A percentile compares a stretch with the other conserved stretches of the same genome.
phyloP scores from a whole-genome alignment of 2,113 vertebrate genomes.

The Charadrius vociferus region DNA sequence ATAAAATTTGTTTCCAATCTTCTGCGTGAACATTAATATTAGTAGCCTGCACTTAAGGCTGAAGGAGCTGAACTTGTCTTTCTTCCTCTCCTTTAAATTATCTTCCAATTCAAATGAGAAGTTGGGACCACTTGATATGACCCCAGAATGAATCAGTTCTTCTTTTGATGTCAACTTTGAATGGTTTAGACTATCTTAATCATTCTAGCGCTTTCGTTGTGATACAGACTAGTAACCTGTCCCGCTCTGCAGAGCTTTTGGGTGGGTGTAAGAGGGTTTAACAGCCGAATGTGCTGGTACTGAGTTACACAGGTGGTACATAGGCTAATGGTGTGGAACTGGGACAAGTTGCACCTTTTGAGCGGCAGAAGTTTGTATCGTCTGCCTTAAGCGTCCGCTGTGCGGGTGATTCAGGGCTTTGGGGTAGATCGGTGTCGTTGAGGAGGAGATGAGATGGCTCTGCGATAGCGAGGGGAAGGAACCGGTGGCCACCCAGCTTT shows the following conservation, averaged over 20 bases:
- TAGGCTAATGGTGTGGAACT: background rate
- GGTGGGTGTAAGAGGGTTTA: background rate
- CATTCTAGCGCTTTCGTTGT: background rate
- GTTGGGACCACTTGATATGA: background rate
- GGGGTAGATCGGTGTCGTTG: background rate
- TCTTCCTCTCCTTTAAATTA: background rate
- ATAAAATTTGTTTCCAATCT: background rate
- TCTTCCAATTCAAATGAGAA: background rate
- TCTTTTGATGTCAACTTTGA: background rate
- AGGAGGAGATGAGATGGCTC: background rate
- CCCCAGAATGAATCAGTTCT: background rate
- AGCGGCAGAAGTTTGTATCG: background rate
- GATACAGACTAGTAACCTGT: background rate
- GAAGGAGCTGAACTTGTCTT: background rate
- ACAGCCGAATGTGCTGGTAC: background rate
- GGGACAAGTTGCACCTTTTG: background rate
- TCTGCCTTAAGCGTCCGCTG: background rate
- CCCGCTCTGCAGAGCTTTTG: background rate
- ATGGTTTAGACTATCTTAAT: background rate
- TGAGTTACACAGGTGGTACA: background rate
- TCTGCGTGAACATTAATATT: background rate
- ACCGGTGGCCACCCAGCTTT: background rate
- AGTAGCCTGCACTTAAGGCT: background rate
- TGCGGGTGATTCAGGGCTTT: accelerated
- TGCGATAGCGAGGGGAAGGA: background rate